Base-by-base conservation (phyloP, 2,888 invertebrate genomes). In the Atherix ibis region DNA sequence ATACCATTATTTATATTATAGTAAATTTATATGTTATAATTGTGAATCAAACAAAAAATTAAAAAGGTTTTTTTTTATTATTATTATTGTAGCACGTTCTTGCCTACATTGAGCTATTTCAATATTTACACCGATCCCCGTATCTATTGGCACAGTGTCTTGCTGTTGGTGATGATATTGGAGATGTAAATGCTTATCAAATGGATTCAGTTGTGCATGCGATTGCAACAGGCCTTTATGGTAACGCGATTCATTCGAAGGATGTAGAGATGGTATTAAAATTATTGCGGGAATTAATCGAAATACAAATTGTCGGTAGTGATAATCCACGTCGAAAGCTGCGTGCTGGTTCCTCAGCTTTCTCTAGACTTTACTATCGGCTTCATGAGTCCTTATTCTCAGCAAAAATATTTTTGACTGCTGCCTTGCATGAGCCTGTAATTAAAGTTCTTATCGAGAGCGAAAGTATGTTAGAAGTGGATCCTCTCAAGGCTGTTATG, bases 351-450 rank as follows among this genome's bases (percentile, higher is more conserved):
- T 81, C 82, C 4, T 87, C 87, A 51, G 83, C 91, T 3, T 85
- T 95, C 51, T 76, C 84, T 10, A 70, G 78, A 9, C 66, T 94
- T 27, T 95, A 89, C 65, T 78, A 80, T 27, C 76, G 83, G 34
- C 81, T 91, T 52, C 82, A 83, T 33, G 95, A 95, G 51, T 81
- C 82, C 1, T 71, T 92, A 47, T 80, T 87, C 47, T 82, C 91
- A 1, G 87, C 92, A 1, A 83, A 91, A 46, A 74, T 92, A 48
- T 97, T 95, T 63, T 70, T 98, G 15, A 82, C 89, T 3, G 85
- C 92, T 2, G 85, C 92, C 1, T 67, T 97, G 9, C 84, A 91
- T 57, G 79, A 78, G 28, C 92, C 97, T 0, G 80, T 97, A 32
- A 82, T 94, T 74, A 73, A 80, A 34, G 71, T 95, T 28, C 66